Evolutionary conservation across 2,888 invertebrate genomes (phyloP).

Genomic region (Pachliopta kotzebuea): DNA sequence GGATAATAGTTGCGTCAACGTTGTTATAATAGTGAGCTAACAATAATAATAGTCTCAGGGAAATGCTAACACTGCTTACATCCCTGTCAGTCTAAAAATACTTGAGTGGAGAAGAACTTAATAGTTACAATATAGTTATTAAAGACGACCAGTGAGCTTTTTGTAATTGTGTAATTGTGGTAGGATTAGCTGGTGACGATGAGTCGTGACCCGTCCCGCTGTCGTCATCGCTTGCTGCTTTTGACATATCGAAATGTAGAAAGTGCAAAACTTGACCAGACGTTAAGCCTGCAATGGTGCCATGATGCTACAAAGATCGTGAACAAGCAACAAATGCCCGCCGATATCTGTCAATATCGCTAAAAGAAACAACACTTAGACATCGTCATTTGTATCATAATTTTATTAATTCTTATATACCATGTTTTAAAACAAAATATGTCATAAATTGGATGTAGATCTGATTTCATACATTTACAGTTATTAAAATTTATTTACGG

Average conservation of each 20-base stretch:
- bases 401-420: too few species aligned
- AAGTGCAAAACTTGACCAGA: slow-evolving; percentile 54
- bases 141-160: slow-evolving; percentile 34
- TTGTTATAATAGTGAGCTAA: slow-evolving; percentile 28
- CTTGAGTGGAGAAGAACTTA: slow-evolving; percentile 9
- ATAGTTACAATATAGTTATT: not conserved
- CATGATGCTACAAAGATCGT: not conserved
- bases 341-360: not conserved
- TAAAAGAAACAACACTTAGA: not conserved
- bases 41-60: slow-evolving; percentile 33
- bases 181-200: slow-evolving; percentile 45
- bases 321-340: not conserved
- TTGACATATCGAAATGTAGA: slow-evolving; percentile 73
- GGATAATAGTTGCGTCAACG: slow-evolving; percentile 42
- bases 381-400: too few species aligned
- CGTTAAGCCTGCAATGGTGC: slow-evolving; percentile 2
- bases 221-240: slow-evolving; percentile 53
- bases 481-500: too few species aligned
- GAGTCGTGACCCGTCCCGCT: slow-evolving; percentile 51
- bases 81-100: slow-evolving; percentile 9
- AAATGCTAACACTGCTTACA: slow-evolving; percentile 19
- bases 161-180: slow-evolving; percentile 46
- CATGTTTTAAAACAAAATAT: too few species aligned
- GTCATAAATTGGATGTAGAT: too few species aligned
- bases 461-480: too few species aligned